phyloP scores from a whole-genome alignment of 1,140 invertebrate species.

The Steinernema khuongi region DNA sequence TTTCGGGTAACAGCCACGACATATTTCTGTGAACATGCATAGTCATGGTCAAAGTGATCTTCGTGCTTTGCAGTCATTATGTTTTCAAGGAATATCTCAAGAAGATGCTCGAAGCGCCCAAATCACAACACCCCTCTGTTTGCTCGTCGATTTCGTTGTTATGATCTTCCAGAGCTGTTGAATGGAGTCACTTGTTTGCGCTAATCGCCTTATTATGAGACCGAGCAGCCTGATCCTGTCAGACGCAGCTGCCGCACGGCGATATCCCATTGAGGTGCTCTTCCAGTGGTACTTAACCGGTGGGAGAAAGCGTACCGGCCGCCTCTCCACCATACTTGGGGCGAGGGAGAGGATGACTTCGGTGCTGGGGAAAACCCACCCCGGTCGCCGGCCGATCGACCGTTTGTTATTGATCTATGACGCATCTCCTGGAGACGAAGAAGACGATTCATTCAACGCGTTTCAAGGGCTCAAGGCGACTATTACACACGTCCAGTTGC shows the following conservation, averaged over 20 bases:
- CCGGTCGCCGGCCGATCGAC: background rate
- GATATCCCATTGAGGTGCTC: too few species aligned
- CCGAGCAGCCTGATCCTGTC: background rate
- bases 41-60: too few species aligned
- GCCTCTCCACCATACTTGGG: background rate
- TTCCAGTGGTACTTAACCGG: too few species aligned
- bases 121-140: background rate
- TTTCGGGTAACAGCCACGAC: too few species aligned
- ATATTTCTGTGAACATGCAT: too few species aligned
- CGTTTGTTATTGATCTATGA: conserved; percentile 17
- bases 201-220: background rate
- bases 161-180: background rate
- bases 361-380: background rate
- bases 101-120: conserved; percentile 1
- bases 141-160: background rate
- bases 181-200: background rate
- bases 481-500: background rate
- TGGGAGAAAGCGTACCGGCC: background rate
- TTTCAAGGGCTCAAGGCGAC: conserved; percentile 15
- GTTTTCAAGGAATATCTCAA: too few species aligned
- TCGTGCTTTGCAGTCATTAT: too few species aligned
- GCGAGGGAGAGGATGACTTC: conserved; percentile 3
- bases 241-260: background rate
- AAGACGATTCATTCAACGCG: conserved; percentile 12
- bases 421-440: conserved; percentile 1